Conservation (phyloP, 2,113 vertebrate species). For the Chinchilla lanigera region DNA sequence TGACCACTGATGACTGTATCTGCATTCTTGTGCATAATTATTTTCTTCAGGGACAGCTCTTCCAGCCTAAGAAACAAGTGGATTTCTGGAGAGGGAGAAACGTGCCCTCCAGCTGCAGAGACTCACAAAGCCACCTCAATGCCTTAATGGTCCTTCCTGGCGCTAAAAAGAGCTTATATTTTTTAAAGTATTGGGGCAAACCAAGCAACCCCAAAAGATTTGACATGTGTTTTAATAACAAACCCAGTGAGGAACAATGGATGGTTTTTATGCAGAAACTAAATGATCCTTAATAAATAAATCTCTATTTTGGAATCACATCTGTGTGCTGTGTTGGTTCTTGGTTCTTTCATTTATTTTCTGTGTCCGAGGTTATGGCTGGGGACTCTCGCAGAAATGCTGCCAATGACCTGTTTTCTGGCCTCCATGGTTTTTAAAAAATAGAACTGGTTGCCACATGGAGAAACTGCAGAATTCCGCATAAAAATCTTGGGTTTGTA, state of each 20-base stretch:
- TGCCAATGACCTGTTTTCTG: background rate
- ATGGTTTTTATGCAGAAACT: constrained; percentile 77
- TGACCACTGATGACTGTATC: background rate
- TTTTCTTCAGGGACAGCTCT: constrained; percentile 68
- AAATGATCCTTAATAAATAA: constrained; percentile 79
- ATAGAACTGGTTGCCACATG: background rate
- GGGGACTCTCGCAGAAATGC: background rate
- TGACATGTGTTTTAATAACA: constrained; percentile 41
- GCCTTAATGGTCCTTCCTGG: constrained; percentile 76
- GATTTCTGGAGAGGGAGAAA: background rate
- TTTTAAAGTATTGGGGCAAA: constrained; percentile 54
- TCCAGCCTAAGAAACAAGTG: constrained; percentile 44
- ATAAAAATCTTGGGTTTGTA: background rate
- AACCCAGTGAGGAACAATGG: constrained; percentile 69
- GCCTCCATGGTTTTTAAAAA: background rate
- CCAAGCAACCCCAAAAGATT: constrained; percentile 51
- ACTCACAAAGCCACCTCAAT: constrained; percentile 34
- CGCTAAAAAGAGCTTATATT: constrained; percentile 61
- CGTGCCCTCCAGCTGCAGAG: background rate
- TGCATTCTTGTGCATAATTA: constrained; percentile 2
- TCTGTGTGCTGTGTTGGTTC: constrained; percentile 2
- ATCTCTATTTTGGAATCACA: constrained; percentile 81
- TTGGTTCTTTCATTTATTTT: background rate
- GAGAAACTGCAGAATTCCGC: background rate
- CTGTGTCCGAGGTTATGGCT: background rate